A percentile compares a stretch with the other conserved stretches of the same genome.
phyloP scores from a whole-genome alignment of 2,888 invertebrate species.

The Stenotaenia linearis region DNA sequence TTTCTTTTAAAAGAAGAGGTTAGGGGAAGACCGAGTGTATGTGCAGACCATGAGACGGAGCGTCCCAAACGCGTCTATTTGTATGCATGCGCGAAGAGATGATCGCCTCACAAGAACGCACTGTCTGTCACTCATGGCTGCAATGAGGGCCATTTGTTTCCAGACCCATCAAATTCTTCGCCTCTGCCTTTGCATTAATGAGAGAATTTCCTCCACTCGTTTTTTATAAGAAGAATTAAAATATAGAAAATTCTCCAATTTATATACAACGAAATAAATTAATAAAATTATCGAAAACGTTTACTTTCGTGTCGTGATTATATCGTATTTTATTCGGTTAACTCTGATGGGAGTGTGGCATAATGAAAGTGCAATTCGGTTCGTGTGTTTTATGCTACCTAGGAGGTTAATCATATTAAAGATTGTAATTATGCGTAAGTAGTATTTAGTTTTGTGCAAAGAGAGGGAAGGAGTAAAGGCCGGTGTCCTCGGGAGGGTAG shows the following conservation, averaged over 20 bases:
- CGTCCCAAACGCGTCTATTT: conserved; percentile 30
- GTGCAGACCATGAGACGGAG: conserved; percentile 17
- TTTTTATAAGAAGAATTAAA: not conserved
- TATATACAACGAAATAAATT: not conserved
- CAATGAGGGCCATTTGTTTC: conserved; percentile 32
- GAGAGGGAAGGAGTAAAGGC: not conserved
- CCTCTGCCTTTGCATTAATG: conserved; percentile 16
- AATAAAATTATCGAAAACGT: too few species aligned
- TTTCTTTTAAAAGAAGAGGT: conserved; percentile 8
- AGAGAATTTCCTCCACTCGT: not conserved
- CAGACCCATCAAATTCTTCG: conserved; percentile 21
- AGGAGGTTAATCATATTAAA: conserved; percentile 32
- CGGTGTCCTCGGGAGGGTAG: conserved; percentile 7
- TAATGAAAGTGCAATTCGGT: conserved; percentile 24
- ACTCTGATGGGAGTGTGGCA: not conserved
- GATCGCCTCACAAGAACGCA: conserved; percentile 30
- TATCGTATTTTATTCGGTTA: not conserved
- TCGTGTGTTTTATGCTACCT: conserved; percentile 29
- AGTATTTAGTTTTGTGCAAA: conserved; percentile 5
- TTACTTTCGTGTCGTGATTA: too few species aligned
- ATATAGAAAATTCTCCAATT: not conserved
- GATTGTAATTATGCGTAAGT: conserved; percentile 27
- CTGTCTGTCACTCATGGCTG: conserved; percentile 31
- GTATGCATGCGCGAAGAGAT: conserved; percentile 31
- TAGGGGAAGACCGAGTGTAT: conserved; percentile 15